Base-by-base conservation (phyloP, 2,888 invertebrate species). In the Leucania comma region DNA sequence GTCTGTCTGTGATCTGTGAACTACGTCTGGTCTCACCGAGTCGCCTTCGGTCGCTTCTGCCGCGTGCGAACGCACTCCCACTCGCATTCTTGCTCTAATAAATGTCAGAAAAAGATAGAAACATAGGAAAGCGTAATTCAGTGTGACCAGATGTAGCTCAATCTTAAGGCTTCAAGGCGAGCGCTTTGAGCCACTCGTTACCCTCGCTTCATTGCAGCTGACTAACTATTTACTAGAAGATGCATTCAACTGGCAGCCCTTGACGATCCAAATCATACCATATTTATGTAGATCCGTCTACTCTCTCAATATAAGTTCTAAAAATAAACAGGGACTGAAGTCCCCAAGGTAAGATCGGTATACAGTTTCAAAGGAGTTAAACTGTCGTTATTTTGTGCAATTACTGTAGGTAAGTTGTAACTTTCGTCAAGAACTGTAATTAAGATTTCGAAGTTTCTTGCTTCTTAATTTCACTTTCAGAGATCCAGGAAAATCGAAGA, bases 111-210 rank as follows among this genome's bases (percentile, higher is more conserved):
- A 14, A 38, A 4, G 38, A 38, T 38, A 9, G 17, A 42, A 42
- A 1, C 17, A 42, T 42, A 17, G 4, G 14, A 17, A 42, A 42
- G 42, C 5, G 17, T 17, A 17, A 38, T 38, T 38, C 38, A 3
- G 3, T 38, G 14, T 12, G 14, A 12, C 14, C 38, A 38, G 38
- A 14, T 14, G 4, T 38, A 38, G 38, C 29, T 29, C 14, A 38
- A 42, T 14, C 17, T 14, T 42, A 77, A 63, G 68, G 50, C 42
- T 76, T 24, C 22, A 56, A 53, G 10, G 29, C 51, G 26, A 51
- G 50, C 58, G 66, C 81, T 84, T 85, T 82, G 80, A 75, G 59
- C 17, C 22, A 63, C 63, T 86, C 72, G 85, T 85, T 85, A 84
- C n/a, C 50, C 75, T 50, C 84, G 74, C 82, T 77, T 67, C 78